phyloP scores from a whole-genome alignment of 1,140 invertebrate genomes.

The Drosophila sechellia region DNA sequence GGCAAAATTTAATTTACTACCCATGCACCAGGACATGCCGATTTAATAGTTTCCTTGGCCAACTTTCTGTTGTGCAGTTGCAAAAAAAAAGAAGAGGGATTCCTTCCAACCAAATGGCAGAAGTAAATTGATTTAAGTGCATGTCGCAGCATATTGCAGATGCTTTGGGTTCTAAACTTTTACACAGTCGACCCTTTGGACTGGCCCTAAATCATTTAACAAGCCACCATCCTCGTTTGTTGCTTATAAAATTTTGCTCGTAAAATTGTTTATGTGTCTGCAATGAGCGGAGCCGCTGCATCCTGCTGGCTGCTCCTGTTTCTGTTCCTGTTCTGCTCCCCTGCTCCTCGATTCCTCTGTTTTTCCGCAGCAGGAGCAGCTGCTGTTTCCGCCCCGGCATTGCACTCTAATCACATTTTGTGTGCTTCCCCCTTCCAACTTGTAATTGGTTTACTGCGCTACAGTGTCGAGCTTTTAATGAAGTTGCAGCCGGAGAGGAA shows the following conservation, averaged over 20 bases:
- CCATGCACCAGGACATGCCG: constrained; percentile 35
- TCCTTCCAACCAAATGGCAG: constrained; percentile 43
- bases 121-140: constrained; percentile 81
- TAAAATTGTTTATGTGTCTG: constrained; percentile 71
- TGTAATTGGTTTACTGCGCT: constrained; percentile 72
- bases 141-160: constrained; percentile 73
- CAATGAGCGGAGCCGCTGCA: constrained; percentile 23
- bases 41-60: constrained; percentile 62
- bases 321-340: background rate
- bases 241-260: constrained; percentile 57
- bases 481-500: constrained; percentile 41
- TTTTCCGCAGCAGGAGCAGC: constrained; percentile 17
- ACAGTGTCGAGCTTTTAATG: constrained; percentile 68
- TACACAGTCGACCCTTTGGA: constrained; percentile 1
- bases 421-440: constrained; percentile 34
- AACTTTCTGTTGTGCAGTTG: constrained; percentile 47
- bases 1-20: constrained; percentile 78
- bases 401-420: constrained; percentile 80
- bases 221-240: constrained; percentile 59
- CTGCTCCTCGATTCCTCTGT: background rate
- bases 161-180: constrained; percentile 3
- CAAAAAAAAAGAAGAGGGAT: constrained; percentile 30
- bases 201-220: constrained; percentile 70
- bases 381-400: constrained; percentile 42
- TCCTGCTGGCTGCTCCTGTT: constrained; percentile 4